Percentiles rank a stretch among this genome's conserved stretches.
phyloP scores from a whole-genome alignment of 2,888 invertebrate genomes.

The Agrotis puta region DNA sequence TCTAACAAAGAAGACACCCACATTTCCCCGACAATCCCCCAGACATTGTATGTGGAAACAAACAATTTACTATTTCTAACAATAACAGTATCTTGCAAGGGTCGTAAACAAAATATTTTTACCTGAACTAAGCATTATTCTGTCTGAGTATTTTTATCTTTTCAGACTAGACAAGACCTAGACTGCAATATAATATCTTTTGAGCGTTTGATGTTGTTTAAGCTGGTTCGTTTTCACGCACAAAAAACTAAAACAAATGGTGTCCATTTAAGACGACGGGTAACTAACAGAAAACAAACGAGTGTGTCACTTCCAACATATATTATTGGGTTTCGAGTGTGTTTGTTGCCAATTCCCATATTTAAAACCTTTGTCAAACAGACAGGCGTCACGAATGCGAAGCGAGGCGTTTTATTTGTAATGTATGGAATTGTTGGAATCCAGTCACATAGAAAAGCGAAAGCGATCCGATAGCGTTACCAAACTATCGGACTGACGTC shows the following conservation, averaged over 20 bases:
- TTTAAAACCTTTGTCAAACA: too few species aligned
- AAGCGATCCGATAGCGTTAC: too few species aligned
- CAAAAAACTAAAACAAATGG: neutral
- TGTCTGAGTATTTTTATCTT: conserved; percentile 34
- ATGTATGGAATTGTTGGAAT: too few species aligned
- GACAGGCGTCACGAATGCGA: too few species aligned
- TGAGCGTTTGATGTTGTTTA: conserved; percentile 16
- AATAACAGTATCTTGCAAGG: conserved; percentile 10
- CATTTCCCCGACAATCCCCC: neutral
- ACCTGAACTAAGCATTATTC: conserved; percentile 14
- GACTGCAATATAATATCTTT: neutral
- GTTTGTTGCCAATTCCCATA: too few species aligned
- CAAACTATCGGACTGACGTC: too few species aligned
- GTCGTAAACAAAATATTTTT: conserved; percentile 29
- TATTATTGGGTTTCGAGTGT: neutral
- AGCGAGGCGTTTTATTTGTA: too few species aligned
- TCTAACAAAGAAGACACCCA: conserved; percentile 23
- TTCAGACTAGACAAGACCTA: conserved; percentile 21
- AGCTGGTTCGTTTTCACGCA: neutral
- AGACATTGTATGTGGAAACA: neutral
- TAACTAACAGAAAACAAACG: neutral
- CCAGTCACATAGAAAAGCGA: too few species aligned
- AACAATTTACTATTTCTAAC: conserved; percentile 15
- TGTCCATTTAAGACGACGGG: neutral
- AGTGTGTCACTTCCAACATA: neutral